Conservation (phyloP, 2,113 vertebrate genomes). For the Bubo blakistoni region DNA sequence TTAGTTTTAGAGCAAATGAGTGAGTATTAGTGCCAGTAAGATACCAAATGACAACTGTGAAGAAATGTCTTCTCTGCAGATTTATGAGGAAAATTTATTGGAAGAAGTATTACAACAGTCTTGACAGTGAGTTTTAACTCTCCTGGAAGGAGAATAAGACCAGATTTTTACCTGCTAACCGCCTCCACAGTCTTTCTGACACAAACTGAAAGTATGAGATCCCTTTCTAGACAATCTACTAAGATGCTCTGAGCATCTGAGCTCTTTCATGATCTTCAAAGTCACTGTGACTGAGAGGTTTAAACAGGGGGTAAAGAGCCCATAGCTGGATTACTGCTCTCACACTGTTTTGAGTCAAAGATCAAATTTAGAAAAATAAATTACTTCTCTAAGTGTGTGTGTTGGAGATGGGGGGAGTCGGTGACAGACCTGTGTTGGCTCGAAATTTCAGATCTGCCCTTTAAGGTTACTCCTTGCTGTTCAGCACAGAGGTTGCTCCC, state of each 20-base stretch:
- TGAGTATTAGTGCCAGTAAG: not conserved
- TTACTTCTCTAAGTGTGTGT: not conserved
- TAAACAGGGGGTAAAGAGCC: not conserved
- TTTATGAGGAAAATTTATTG: not conserved
- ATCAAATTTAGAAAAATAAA: not conserved
- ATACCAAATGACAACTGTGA: not conserved
- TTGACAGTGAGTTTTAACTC: not conserved
- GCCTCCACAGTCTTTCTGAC: not conserved
- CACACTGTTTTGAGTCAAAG: not conserved
- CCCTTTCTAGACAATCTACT: not conserved
- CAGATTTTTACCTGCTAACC: not conserved
- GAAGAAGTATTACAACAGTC: not conserved
- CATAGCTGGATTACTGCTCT: not conserved
- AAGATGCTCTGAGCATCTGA: not conserved
- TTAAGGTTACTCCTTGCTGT: not conserved
- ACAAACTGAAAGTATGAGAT: not conserved
- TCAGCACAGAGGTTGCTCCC: not conserved
- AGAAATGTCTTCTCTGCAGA: not conserved
- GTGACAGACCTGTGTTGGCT: not conserved
- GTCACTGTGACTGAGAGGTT: not conserved
- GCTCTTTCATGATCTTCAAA: not conserved
- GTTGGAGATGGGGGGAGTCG: not conserved
- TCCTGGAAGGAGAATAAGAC: not conserved
- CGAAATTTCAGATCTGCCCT: not conserved
- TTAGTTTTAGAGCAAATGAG: not conserved